phyloP scores from a whole-genome alignment of 2,113 vertebrate species.

The Charadrius vociferus region DNA sequence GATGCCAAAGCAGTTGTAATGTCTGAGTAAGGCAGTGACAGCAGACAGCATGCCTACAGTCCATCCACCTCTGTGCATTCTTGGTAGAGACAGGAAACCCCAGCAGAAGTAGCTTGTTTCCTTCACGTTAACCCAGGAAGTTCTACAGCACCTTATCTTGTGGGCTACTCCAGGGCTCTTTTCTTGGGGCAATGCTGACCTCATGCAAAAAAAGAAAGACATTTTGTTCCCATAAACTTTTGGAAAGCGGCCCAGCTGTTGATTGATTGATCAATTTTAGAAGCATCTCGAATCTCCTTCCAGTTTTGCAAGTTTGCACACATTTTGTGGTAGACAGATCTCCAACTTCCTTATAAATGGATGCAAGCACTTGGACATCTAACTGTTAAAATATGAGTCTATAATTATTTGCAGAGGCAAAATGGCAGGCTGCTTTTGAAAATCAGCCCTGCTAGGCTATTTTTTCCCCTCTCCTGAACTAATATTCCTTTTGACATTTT shows the following conservation, averaged over 20 bases:
- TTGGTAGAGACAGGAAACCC: neutral
- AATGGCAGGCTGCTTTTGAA: neutral
- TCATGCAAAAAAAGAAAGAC: neutral
- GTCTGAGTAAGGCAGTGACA: neutral
- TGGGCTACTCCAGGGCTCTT: neutral
- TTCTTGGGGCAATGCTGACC: neutral
- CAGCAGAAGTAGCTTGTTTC: neutral
- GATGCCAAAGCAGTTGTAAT: neutral
- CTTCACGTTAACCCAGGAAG: neutral
- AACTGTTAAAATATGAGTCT: neutral
- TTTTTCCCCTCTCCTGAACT: neutral
- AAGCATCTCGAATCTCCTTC: neutral
- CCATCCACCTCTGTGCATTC: neutral
- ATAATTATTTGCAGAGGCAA: slow-evolving; percentile 42
- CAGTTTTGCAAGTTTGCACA: neutral
- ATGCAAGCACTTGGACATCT: neutral
- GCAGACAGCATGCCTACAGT: neutral
- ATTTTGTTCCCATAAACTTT: slow-evolving; percentile 1
- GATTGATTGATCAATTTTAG: neutral
- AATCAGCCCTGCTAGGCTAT: neutral
- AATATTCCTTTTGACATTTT: neutral
- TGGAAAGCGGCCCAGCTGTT: neutral
- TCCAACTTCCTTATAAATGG: neutral
- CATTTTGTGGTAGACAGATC: slow-evolving; percentile 1
- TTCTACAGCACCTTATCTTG: neutral